Percentiles rank a stretch among this genome's conserved stretches.
Conservation (phyloP, 2,113 vertebrate species). For the Balaeniceps rex region DNA sequence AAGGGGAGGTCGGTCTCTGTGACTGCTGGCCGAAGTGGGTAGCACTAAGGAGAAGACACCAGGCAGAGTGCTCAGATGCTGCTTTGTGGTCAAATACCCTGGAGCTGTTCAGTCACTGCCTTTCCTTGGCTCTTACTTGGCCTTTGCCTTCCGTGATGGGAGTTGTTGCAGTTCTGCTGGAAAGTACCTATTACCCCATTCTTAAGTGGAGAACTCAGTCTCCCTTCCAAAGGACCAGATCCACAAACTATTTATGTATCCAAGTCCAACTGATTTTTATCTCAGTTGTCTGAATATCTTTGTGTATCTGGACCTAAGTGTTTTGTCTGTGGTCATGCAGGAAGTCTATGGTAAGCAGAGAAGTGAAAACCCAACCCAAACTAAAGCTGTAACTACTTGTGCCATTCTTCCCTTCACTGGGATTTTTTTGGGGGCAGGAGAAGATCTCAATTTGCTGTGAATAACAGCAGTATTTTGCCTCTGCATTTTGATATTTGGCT, state of each 20-base stretch:
- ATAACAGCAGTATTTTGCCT: not conserved
- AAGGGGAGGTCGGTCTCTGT: not conserved
- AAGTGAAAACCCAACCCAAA: not conserved
- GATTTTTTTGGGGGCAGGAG: not conserved
- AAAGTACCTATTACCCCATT: not conserved
- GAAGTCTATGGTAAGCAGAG: constrained; percentile 23
- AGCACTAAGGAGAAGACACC: not conserved
- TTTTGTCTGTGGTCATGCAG: constrained; percentile 29
- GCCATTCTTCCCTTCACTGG: not conserved
- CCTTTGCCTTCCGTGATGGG: not conserved
- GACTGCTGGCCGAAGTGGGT: not conserved
- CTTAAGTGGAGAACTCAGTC: not conserved
- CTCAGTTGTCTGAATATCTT: not conserved
- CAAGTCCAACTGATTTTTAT: constrained; percentile 10
- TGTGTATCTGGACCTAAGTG: not conserved
- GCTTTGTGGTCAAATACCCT: not conserved
- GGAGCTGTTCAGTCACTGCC: not conserved
- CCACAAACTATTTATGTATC: not conserved
- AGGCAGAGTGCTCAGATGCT: not conserved
- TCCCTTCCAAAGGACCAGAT: not conserved
- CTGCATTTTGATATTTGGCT: not conserved
- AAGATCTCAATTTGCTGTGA: not conserved
- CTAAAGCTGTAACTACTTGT: not conserved
- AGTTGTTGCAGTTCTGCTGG: not conserved
- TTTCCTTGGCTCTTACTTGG: not conserved